phyloP scores from a whole-genome alignment of 2,888 invertebrate species.

The Caenorhabditis sp. region DNA sequence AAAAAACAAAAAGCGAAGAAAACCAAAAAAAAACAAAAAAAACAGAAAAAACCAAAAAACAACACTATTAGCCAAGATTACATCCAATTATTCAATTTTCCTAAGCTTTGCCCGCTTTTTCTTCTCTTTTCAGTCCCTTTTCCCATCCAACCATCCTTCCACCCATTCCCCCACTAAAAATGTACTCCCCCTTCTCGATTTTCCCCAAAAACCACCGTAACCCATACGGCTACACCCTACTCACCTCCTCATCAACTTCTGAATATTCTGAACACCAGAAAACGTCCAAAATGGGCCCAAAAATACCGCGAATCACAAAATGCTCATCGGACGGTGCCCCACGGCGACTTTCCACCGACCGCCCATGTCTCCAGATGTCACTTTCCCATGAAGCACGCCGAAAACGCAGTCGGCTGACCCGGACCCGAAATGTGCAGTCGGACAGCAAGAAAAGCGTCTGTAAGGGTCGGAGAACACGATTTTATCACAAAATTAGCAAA shows the following conservation, averaged over 20 bases:
- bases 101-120: not conserved
- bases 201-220: not conserved
- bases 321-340: constrained; percentile 59
- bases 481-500: not conserved
- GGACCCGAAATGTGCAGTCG: constrained; percentile 40
- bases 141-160: too few species aligned
- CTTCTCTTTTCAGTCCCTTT: not conserved
- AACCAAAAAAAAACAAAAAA: constrained; percentile 5
- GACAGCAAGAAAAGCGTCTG: constrained; percentile 42
- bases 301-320: constrained; percentile 40
- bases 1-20: not conserved
- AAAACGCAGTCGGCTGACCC: constrained; percentile 50
- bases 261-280: not conserved
- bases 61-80: not conserved
- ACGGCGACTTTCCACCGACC: constrained; percentile 35
- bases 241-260: not conserved
- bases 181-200: not conserved
- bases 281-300: not conserved
- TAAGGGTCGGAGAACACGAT: constrained; percentile 16
- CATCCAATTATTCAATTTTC: not conserved
- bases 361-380: constrained; percentile 41
- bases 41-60: not conserved
- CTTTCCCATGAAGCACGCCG: constrained; percentile 35
- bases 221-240: constrained; percentile 20
- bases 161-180: too few species aligned